These are phyloP conservation scores for Gasterosteus nipponicus DNA, from an alignment of 2,113 vertebrate species.

Conservation along the genomic window DNA sequence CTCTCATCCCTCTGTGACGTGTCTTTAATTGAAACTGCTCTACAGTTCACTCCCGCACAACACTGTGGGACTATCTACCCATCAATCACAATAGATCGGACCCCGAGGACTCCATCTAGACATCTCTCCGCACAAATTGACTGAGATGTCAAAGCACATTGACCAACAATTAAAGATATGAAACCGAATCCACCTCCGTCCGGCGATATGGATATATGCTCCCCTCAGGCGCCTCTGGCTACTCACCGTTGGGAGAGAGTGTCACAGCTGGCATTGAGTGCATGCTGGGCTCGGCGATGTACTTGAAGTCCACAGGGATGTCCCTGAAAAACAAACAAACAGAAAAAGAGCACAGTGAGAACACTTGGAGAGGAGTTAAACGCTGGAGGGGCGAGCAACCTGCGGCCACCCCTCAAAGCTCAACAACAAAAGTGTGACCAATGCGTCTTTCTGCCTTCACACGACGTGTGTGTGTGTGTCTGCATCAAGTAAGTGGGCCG, in stretches of 20 bases:
- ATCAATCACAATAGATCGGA: background rate
- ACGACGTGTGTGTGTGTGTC: background rate
- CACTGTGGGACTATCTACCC: background rate
- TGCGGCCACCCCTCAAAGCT: background rate
- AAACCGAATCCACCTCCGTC: conserved; percentile 11
- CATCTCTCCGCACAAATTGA: background rate
- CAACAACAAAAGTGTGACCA: background rate
- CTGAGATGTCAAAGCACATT: background rate
- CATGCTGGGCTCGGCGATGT: conserved; percentile 99
- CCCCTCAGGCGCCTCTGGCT: background rate
- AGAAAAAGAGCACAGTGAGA: conserved; percentile 31
- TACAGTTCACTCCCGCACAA: conserved; percentile 8
- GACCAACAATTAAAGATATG: conserved; percentile 2
- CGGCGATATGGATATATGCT: conserved; percentile 27
- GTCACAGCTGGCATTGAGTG: conserved; percentile 99
- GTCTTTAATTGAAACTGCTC: conserved; percentile 34
- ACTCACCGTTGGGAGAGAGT: conserved; percentile 96
- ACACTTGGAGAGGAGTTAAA: conserved; percentile 27
- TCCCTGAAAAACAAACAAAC: conserved; percentile 85
- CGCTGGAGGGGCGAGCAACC: conserved; percentile 8
- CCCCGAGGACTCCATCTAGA: background rate
- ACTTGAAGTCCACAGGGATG: conserved; percentile 99
- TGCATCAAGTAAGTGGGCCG: background rate
- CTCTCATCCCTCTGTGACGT: background rate
- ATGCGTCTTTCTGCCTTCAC: background rate